Conservation (phyloP, 2,888 invertebrate genomes). For the Laspeyria flexula region DNA sequence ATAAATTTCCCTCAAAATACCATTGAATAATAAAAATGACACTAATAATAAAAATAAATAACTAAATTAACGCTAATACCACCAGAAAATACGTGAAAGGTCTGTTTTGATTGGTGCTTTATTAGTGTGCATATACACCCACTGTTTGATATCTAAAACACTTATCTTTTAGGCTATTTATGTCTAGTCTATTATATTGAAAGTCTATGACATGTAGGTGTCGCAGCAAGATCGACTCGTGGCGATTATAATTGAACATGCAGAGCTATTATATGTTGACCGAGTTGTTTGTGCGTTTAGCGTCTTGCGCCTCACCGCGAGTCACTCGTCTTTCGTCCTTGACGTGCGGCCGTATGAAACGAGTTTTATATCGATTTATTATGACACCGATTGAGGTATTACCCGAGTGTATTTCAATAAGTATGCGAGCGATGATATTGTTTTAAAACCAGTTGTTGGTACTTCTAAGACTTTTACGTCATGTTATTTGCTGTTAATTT, state of each 20-base stretch:
- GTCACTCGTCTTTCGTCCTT: conserved; percentile 27
- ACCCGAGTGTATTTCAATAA: conserved; percentile 20
- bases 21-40: too few relatives aligned
- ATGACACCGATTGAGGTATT: conserved; percentile 46
- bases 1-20: too few relatives aligned
- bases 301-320: background rate
- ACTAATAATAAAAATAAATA: too few relatives aligned
- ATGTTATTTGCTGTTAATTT: background rate
- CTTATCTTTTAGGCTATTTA: background rate
- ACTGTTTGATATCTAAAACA: background rate
- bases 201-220: background rate
- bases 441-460: conserved; percentile 9
- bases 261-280: conserved; percentile 19
- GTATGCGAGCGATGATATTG: conserved; percentile 25
- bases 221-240: conserved; percentile 19
- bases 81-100: too few relatives aligned
- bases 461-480: background rate
- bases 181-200: background rate
- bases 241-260: conserved; percentile 22
- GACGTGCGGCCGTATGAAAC: conserved; percentile 39
- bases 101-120: too few relatives aligned
- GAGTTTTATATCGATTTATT: conserved; percentile 58
- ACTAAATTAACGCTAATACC: too few relatives aligned
- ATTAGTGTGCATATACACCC: too few relatives aligned
- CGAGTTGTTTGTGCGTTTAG: conserved; percentile 30